These are phyloP conservation scores for Peromyscus eremicus DNA, from an alignment of 2,797 vertebrate genomes.

Conservation along the genomic window DNA sequence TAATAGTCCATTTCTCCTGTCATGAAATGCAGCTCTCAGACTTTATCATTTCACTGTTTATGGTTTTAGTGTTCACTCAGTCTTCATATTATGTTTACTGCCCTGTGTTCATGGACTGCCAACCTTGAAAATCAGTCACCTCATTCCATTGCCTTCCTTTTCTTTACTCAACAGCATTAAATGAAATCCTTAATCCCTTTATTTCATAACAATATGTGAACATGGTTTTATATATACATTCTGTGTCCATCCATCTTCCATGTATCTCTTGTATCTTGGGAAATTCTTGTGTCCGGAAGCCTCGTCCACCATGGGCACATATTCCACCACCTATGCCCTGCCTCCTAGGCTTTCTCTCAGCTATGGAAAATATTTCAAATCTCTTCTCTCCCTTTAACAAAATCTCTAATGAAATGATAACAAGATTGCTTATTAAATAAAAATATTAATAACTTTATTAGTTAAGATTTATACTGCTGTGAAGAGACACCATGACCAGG, in stretches of 20 bases:
- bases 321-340: rapidly evolving
- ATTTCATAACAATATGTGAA: not conserved
- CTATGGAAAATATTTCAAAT: not conserved
- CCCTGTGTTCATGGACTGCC: rapidly evolving
- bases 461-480: not conserved
- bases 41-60: not conserved
- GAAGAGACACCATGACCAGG: not conserved
- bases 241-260: no score
- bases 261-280: not conserved
- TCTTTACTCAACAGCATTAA: not conserved
- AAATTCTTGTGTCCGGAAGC: rapidly evolving
- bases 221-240: not conserved
- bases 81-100: rapidly evolving
- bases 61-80: not conserved
- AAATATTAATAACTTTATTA: not conserved
- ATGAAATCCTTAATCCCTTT: not conserved
- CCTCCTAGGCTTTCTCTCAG: not conserved
- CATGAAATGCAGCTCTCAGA: rapidly evolving
- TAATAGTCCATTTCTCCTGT: not conserved
- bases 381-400: not conserved
- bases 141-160: not conserved
- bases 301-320: no score
- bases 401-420: not conserved
- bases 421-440: not conserved
- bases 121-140: not conserved